Evolutionary conservation across 2,888 invertebrate genomes (phyloP), one percentile per base, ranked within the genome.

Genomic region (Lacanobia oleracea): DNA sequence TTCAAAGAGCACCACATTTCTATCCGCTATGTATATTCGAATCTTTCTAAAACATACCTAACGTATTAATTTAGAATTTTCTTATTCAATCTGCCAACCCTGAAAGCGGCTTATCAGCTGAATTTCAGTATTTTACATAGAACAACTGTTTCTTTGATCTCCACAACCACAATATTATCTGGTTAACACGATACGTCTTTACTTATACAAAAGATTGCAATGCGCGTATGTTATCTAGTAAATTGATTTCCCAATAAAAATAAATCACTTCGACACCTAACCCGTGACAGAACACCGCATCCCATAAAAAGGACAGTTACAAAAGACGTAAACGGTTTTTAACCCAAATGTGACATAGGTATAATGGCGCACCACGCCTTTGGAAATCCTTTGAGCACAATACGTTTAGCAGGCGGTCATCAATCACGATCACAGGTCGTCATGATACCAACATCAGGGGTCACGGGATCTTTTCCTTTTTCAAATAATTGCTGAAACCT

Each of bases 401-500:
- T 84, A 79, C 77, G 74, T 68, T 79, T 67, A 67, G 69, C 69
- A 54, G 51, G 53, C n/a, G 51, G 63, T 64, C 77, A 85, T 84
- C 77, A 84, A 84, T 84, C 85, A 77, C 67, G 65, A 66, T 63
- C 69, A 64, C 63, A 63, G 70, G 75, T 84, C 67, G 62, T 67
- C 75, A 64, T 72, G 67, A 78, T 63, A 67, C 65, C 80, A 77
- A 73, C 65, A 71, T 72, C 53, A 66, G 23, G 18, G 50, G 65
- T 65, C 16, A 56, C 60, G 54, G 63, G 50, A 40, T 21, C 37
- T 54, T 45, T 64, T 51, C 12, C 14, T 57, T 72, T 73, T 51
- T 40, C 16, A 23, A 68, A 21, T 56, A 43, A 50, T 45, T 50
- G 48, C 33, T 2, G n/a, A 48, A 40, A 51, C 9, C 23, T 53